Conservation (phyloP, 2,797 vertebrate species). For the Dicrostonyx torquatus region DNA sequence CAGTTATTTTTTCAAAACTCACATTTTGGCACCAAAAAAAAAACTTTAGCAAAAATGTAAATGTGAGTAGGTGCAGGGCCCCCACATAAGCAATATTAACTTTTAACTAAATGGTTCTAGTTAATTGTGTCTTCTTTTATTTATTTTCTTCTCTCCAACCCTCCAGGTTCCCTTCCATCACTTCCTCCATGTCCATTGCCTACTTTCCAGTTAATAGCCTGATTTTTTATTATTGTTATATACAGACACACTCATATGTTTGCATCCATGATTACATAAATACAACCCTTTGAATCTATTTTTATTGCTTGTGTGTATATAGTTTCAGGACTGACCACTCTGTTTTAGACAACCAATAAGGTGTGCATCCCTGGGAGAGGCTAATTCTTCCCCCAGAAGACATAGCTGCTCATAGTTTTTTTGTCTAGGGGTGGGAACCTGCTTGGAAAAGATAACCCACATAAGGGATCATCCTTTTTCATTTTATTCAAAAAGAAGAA, state of each 20-base stretch:
- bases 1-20: conserved; percentile 53
- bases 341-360: background rate
- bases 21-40: background rate
- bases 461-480: background rate
- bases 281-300: background rate
- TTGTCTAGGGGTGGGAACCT: background rate
- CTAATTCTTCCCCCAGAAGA: background rate
- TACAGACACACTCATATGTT: background rate
- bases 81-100: background rate
- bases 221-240: background rate
- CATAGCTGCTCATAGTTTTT: background rate
- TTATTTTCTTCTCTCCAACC: background rate
- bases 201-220: background rate
- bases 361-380: background rate
- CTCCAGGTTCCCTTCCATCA: background rate
- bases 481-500: conserved; percentile 8
- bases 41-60: background rate
- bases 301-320: background rate
- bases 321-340: background rate
- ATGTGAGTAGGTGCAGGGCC: background rate
- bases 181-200: too few species aligned
- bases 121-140: background rate
- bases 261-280: background rate
- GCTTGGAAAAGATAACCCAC: background rate
- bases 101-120: background rate